Conservation (phyloP, 1,140 invertebrate species). For the Armadillidium nasatum region DNA sequence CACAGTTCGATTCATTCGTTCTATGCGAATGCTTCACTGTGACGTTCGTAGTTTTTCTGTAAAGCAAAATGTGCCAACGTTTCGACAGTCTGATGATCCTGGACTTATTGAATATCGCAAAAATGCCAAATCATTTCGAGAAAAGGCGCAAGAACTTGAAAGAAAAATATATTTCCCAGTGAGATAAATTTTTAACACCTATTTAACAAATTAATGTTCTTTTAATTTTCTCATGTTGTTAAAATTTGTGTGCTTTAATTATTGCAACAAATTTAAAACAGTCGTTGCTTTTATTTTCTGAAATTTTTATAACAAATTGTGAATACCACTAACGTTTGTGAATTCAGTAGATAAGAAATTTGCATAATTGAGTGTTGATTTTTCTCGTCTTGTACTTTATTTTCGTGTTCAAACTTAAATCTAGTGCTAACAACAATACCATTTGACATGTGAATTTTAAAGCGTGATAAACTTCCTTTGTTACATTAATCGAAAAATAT, state of each 20-base stretch:
- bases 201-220: neutral
- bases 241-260: neutral
- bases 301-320: no score
- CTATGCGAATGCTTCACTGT: constrained; percentile 67
- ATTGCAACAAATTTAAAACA: no score
- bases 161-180: constrained; percentile 29
- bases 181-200: neutral
- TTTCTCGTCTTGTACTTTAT: no score
- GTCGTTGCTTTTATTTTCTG: no score
- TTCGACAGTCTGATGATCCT: constrained; percentile 26
- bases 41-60: constrained; percentile 21
- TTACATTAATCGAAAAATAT: no score
- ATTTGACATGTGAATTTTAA: no score
- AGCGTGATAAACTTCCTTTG: no score
- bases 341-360: no score
- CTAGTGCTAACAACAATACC: no score
- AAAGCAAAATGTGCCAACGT: constrained; percentile 22
- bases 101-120: constrained; percentile 39
- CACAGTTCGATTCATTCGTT: constrained; percentile 69
- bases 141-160: constrained; percentile 34
- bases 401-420: no score
- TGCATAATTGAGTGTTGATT: no score
- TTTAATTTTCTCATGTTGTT: neutral
- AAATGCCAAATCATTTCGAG: constrained; percentile 30
- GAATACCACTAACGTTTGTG: no score